Conservation (phyloP, 1,140 invertebrate genomes). For the Hylaeus volcanicus region DNA sequence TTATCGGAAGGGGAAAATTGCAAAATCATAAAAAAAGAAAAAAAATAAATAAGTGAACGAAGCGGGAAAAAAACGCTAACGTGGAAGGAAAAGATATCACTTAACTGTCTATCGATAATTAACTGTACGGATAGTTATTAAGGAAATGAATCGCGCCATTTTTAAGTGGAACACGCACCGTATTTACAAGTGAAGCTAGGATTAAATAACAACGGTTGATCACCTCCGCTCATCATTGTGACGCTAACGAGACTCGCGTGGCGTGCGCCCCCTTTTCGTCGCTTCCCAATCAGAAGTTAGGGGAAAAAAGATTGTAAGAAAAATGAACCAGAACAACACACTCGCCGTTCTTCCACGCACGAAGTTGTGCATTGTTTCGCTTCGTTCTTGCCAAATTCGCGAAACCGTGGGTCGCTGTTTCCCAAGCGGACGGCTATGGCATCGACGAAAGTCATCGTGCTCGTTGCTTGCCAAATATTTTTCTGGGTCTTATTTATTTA, state of each 20-base stretch:
- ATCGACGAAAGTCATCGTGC: neutral
- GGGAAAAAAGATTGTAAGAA: neutral
- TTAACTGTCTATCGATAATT: conserved; percentile 68
- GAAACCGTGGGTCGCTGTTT: neutral
- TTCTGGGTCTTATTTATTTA: conserved; percentile 31
- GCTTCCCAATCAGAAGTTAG: conserved; percentile 36
- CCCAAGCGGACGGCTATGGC: neutral
- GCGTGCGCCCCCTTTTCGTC: conserved; percentile 45
- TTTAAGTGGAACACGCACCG: conserved; percentile 53
- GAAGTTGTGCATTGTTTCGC: neutral
- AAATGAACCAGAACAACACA: neutral
- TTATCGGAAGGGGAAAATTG: conserved; percentile 75
- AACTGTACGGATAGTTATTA: conserved; percentile 66
- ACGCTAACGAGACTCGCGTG: conserved; percentile 35
- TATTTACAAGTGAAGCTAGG: conserved; percentile 65
- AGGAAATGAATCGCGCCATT: conserved; percentile 55
- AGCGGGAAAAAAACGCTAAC: conserved; percentile 34
- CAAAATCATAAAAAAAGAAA: conserved; percentile 60
- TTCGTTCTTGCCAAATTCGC: conserved; percentile 36
- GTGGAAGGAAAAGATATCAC: conserved; percentile 62
- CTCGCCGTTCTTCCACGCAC: conserved; percentile 23
- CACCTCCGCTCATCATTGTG: conserved; percentile 55
- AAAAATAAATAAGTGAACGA: neutral
- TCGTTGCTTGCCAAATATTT: conserved; percentile 27
- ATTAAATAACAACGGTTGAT: conserved; percentile 55